Evolutionary conservation across 2,113 vertebrate species (phyloP).

Genomic region (Sylvilagus bachmani): DNA sequence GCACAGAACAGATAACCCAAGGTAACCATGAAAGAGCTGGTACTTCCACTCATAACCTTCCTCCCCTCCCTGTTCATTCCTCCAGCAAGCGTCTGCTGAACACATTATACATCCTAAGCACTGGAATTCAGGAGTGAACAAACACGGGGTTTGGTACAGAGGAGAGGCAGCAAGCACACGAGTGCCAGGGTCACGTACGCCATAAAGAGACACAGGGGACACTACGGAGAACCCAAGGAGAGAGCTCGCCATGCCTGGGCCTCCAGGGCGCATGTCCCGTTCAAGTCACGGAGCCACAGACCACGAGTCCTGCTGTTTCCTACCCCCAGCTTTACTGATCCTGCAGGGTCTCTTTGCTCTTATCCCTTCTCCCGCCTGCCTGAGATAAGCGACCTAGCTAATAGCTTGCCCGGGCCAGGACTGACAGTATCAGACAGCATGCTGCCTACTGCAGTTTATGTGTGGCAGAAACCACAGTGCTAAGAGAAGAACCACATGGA

Average conservation of each 20-base stretch:
- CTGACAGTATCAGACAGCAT: not conserved
- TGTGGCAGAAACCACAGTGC: not conserved
- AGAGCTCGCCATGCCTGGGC: not conserved
- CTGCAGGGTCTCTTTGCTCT: not conserved
- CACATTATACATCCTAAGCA: not conserved
- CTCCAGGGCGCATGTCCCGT: not conserved
- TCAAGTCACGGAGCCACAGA: not conserved
- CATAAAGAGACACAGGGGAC: not conserved
- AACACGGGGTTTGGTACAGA: not conserved
- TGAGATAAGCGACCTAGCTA: not conserved
- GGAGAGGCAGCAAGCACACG: not conserved
- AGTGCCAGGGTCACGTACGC: not conserved
- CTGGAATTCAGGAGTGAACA: not conserved
- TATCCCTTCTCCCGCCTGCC: not conserved
- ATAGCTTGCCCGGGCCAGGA: not conserved
- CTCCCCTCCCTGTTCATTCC: not conserved
- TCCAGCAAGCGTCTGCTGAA: slow-evolving; percentile 9
- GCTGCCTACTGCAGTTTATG: not conserved
- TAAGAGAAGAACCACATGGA: not conserved
- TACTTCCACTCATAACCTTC: not conserved
- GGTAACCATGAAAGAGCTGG: not conserved
- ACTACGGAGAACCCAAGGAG: not conserved
- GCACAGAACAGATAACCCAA: not conserved
- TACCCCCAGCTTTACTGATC: not conserved
- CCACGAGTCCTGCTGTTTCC: not conserved